Percentiles rank a stretch among this genome's conserved stretches.
Evolutionary conservation across 1,140 invertebrate genomes (phyloP).

Genomic region (Procambarus clarkii): DNA sequence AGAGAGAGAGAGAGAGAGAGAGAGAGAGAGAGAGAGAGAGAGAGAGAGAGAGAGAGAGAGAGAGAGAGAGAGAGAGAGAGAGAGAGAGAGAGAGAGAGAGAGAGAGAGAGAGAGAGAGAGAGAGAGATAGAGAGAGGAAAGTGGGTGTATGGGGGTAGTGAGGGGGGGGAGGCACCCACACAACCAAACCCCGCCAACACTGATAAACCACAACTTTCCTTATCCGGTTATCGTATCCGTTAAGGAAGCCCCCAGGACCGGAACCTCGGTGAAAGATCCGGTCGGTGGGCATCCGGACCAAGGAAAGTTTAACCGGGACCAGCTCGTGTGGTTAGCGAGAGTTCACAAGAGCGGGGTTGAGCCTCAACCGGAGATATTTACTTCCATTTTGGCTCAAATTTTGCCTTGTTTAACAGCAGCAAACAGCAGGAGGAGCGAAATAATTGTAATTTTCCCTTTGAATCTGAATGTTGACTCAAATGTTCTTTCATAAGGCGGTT

Average conservation of each 20-base stretch:
- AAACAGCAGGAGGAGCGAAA: slow-evolving; percentile 44
- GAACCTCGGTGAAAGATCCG: neutral
- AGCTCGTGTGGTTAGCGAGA: neutral
- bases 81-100: too few species aligned
- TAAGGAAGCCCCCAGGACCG: neutral
- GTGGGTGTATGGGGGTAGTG: neutral
- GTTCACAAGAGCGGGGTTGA: neutral
- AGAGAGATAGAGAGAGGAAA: too few species aligned
- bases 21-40: neutral
- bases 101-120: neutral
- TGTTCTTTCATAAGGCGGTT: slow-evolving; percentile 50
- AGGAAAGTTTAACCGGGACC: neutral
- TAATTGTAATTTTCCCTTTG: slow-evolving; percentile 65
- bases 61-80: too few species aligned
- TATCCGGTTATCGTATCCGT: neutral
- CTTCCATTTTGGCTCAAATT: slow-evolving; percentile 45
- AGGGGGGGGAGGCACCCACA: neutral
- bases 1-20: too few species aligned
- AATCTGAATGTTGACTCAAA: slow-evolving; percentile 54
- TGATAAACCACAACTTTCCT: neutral
- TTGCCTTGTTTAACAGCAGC: slow-evolving; percentile 57
- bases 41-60: neutral
- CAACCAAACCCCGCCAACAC: neutral
- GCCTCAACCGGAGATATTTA: slow-evolving; percentile 3
- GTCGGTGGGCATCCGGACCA: neutral